phyloP scores from a whole-genome alignment of 30 jellyfish, hydroid and myxozoan genomes.

The Pelagia noctiluca region DNA sequence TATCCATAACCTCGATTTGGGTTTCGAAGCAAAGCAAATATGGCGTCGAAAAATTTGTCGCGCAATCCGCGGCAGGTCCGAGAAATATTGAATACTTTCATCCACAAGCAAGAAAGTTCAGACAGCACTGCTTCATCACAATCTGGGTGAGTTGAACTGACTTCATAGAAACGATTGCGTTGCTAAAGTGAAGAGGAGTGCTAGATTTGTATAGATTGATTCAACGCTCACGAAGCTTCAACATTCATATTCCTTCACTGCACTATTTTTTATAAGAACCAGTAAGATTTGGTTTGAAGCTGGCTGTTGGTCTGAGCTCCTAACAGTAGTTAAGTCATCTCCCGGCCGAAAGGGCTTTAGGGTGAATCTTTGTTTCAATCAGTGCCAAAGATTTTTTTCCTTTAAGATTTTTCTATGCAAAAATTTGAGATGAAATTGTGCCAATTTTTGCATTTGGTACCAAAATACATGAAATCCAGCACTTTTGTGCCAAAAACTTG shows the following conservation, averaged over 20 bases:
- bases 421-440: too few relatives aligned
- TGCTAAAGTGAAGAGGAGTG: background rate
- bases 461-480: too few relatives aligned
- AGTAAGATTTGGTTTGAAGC: background rate
- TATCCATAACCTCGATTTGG: background rate
- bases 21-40: constrained; percentile 8
- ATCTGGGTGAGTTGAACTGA: background rate
- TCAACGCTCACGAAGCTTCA: background rate
- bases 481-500: too few relatives aligned
- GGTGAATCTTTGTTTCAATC: too few relatives aligned
- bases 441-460: too few relatives aligned
- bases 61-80: constrained; percentile 72
- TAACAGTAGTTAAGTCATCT: too few relatives aligned
- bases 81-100: constrained; percentile 58
- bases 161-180: background rate
- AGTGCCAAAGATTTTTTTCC: too few relatives aligned
- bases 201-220: background rate
- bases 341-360: too few relatives aligned
- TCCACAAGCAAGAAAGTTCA: constrained; percentile 44
- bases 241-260: background rate
- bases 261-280: background rate
- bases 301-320: too few relatives aligned
- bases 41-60: constrained; percentile 48
- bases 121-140: background rate
- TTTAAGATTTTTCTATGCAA: too few relatives aligned